Base-by-base conservation (phyloP, 1,140 invertebrate species). In the Schlechtendalia chinensis region DNA sequence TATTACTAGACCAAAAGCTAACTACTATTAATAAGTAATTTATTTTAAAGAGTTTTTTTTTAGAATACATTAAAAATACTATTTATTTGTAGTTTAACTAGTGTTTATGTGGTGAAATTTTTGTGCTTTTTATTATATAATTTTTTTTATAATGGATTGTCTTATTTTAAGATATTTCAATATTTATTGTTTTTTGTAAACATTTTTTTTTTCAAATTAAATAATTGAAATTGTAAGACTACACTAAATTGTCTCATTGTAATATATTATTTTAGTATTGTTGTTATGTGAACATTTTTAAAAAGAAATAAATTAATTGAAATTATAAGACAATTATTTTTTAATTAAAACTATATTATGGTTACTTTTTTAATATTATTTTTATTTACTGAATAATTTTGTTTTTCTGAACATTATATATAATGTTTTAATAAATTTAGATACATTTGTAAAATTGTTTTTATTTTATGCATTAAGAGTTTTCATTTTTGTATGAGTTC, bases 91-190 rank as follows among this genome's bases (percentile, higher is more conserved):
- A 61, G 24, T 16, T 77, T 14, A 63, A 47, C 45, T 47, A 63
- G 50, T 63, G 17, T 79, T 61, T 79, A 77, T 47, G 39, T 77
- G 22, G 39, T 63, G 17, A 47, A 47, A 79, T 63, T 63, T 16
- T 79, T 63, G 24, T 63, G 39, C 16, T 79, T 63, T 61, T 79
- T 77, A 77, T 77, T 59, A 56, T 24, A n/a, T n/a, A n/a, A n/a
- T 75, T 47, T 50, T 77, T 61, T 63, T 79, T 77, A 45, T 4
- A 39, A 5, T 53, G 1, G 29, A 75, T 45, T 59, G 56, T 58
- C 24, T 39, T n/a, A 61, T 77, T 47, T 47, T 59, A 75, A 29
- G 19, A n/a, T 61, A 77, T 75, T 75, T 75, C 12, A 59, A 75
- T 59, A 59, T 59, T 75, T 16, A 59, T 61, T 61, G 24, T 61